Conservation (phyloP, 2,888 invertebrate genomes). For the Hedya salicella region DNA sequence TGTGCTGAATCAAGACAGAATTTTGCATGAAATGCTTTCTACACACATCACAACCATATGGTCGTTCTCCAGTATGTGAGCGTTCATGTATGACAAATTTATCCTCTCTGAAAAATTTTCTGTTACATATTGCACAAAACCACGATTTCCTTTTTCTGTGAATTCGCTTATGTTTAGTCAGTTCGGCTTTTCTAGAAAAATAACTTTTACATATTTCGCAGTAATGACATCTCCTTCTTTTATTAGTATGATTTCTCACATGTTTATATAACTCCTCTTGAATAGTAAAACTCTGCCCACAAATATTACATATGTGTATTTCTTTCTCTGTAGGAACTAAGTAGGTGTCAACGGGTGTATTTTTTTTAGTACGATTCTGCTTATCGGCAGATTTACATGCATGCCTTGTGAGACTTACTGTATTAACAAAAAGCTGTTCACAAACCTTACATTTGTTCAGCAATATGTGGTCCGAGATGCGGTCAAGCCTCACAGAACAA, state of each 20-base stretch:
- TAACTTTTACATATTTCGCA: not conserved
- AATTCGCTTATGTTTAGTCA: not conserved
- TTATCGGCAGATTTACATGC: not conserved
- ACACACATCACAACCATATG: not conserved
- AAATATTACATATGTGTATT: not conserved
- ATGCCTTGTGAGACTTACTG: not conserved
- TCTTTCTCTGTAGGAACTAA: not conserved
- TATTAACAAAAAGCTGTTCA: not conserved
- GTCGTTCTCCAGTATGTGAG: not conserved
- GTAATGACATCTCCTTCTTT: not conserved
- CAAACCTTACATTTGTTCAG: not conserved
- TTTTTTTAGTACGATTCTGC: not conserved
- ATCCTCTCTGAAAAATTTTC: not conserved
- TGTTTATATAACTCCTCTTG: not conserved
- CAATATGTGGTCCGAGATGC: not conserved
- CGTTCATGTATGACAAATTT: not conserved
- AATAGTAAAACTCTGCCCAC: not conserved
- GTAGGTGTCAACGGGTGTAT: not conserved
- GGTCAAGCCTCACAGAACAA: not conserved
- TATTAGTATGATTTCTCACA: not conserved
- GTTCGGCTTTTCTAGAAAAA: not conserved
- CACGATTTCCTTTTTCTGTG: not conserved
- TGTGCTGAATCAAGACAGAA: not conserved
- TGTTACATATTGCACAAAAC: not conserved
- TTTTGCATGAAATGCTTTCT: not conserved